phyloP scores from a whole-genome alignment of 2,797 vertebrate genomes.

The Oophaga sylvatica region DNA sequence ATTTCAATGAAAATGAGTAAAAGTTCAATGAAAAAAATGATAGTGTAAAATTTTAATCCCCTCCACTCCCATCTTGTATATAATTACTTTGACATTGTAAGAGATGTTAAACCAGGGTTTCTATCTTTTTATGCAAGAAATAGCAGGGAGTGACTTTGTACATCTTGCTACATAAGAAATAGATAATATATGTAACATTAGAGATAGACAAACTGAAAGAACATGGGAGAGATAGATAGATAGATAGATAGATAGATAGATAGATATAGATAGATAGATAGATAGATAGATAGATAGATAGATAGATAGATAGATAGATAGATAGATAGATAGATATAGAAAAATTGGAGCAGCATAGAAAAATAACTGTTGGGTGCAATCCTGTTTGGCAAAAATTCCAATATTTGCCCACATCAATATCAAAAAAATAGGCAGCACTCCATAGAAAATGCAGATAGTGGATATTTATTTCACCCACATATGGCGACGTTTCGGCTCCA shows the following conservation, averaged over 20 bases:
- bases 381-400: too few relatives aligned
- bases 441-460: too few relatives aligned
- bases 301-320: background rate
- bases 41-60: background rate
- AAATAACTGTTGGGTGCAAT: too few relatives aligned
- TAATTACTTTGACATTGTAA: slow-evolving; percentile 1
- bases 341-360: too few relatives aligned
- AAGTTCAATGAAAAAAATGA: background rate
- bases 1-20: background rate
- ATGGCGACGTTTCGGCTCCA: too few relatives aligned
- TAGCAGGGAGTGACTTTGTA: background rate
- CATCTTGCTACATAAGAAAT: background rate
- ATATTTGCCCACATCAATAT: too few relatives aligned
- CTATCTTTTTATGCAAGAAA: background rate
- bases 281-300: background rate
- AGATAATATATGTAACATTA: background rate
- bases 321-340: too few relatives aligned
- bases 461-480: too few relatives aligned
- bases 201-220: background rate
- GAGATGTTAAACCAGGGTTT: background rate
- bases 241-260: background rate
- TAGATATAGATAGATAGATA: background rate
- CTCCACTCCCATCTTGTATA: background rate
- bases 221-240: background rate
- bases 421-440: too few relatives aligned